Conservation (phyloP, 2,113 vertebrate genomes). For the Mellivora capensis region DNA sequence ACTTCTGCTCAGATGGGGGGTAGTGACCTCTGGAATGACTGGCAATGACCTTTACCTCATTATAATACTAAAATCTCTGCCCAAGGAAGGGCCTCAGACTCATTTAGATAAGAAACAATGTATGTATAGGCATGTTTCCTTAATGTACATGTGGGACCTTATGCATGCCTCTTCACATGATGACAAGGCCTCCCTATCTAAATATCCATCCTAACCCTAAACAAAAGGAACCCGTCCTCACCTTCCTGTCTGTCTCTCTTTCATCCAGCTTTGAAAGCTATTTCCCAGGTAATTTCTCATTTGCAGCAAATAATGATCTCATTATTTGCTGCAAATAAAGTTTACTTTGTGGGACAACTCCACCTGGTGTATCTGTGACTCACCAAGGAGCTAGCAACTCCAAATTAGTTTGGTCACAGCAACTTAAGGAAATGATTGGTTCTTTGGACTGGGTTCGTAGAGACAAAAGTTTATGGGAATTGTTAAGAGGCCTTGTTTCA, state of each 20-base stretch:
- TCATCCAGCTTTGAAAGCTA: neutral
- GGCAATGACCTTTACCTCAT: neutral
- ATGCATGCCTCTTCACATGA: accelerated
- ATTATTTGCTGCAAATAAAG: neutral
- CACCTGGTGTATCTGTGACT: neutral
- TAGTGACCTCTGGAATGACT: neutral
- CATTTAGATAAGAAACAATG: neutral
- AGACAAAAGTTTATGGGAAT: neutral
- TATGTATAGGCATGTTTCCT: neutral
- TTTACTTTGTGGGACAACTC: neutral
- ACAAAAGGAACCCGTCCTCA: neutral
- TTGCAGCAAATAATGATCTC: too few species aligned
- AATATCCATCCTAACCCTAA: neutral
- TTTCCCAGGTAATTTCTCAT: too few species aligned
- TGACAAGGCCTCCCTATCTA: neutral
- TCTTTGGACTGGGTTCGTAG: neutral
- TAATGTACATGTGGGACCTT: neutral
- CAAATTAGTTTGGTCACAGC: neutral
- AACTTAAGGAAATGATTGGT: neutral
- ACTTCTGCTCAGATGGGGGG: neutral
- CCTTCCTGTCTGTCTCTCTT: neutral
- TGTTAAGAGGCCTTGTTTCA: neutral
- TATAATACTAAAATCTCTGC: neutral
- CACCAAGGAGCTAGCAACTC: neutral
- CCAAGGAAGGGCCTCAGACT: neutral